phyloP scores from a whole-genome alignment of 2,888 invertebrate species.

The Hypsopygia costalis region DNA sequence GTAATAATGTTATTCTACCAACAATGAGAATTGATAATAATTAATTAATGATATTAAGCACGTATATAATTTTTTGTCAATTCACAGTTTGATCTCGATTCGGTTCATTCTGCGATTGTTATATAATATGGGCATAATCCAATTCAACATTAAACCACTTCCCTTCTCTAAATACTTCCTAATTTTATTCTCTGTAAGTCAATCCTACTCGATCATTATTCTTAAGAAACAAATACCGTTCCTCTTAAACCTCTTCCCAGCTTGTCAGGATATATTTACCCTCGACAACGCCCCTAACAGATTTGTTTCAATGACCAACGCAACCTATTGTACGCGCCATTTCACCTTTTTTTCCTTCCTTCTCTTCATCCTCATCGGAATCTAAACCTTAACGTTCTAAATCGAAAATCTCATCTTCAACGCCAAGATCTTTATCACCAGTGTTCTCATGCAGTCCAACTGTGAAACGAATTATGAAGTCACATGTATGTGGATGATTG shows the following conservation, averaged over 20 bases:
- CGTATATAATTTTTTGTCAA: too few species aligned
- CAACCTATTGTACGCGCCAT: constrained; percentile 60
- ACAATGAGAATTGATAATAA: too few species aligned
- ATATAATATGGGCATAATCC: too few species aligned
- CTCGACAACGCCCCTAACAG: constrained; percentile 45
- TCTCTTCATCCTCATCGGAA: constrained; percentile 12
- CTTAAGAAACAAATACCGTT: constrained; percentile 12
- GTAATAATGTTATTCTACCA: too few species aligned
- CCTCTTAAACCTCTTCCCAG: constrained; percentile 18
- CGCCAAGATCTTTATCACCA: constrained; percentile 45
- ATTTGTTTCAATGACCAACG: constrained; percentile 57
- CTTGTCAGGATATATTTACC: constrained; percentile 41
- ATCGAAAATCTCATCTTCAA: constrained; percentile 23
- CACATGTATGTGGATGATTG: constrained; percentile 64
- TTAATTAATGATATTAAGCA: too few species aligned
- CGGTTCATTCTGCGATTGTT: too few species aligned
- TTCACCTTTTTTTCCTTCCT: constrained; percentile 46
- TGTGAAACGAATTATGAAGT: constrained; percentile 62
- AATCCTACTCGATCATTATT: neutral
- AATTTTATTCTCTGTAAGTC: neutral
- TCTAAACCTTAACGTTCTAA: constrained; percentile 11
- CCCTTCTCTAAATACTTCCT: too few species aligned
- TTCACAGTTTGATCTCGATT: too few species aligned
- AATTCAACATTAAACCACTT: too few species aligned
- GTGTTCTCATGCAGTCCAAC: constrained; percentile 43